A percentile compares a stretch with the other conserved stretches of the same genome.
These are phyloP conservation scores for Scyliorhinus canicula DNA, from an alignment of 2,797 vertebrate species.

Conservation along the genomic window DNA sequence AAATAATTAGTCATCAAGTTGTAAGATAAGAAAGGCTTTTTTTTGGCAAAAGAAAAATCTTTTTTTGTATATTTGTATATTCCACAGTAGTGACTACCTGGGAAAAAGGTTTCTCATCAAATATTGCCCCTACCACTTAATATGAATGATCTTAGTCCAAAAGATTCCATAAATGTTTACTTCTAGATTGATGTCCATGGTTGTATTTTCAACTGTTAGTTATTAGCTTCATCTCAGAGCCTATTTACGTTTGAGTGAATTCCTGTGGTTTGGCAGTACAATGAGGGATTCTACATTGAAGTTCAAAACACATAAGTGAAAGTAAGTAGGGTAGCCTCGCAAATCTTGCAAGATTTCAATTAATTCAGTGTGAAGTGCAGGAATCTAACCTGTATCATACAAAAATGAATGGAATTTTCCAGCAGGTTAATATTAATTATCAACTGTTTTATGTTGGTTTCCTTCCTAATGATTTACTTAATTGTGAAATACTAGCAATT, in stretches of 20 bases:
- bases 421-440: neutral
- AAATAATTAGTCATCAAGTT: constrained; percentile 1
- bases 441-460: neutral
- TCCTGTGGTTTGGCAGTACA: neutral
- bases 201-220: neutral
- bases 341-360: neutral
- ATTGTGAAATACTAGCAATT: neutral
- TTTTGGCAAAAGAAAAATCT: no score
- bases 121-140: neutral
- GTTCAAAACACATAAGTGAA: neutral
- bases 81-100: neutral
- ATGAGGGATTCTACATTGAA: neutral
- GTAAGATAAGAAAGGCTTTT: neutral
- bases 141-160: neutral
- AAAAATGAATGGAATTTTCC: neutral
- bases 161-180: neutral
- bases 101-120: neutral
- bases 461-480: neutral
- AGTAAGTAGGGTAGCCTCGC: neutral
- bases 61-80: neutral
- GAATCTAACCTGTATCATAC: neutral
- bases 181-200: neutral
- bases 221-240: neutral
- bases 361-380: neutral
- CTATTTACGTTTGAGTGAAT: no score